Evolutionary conservation across 2,888 invertebrate genomes (phyloP).

Genomic region (Oscheius onirici): DNA sequence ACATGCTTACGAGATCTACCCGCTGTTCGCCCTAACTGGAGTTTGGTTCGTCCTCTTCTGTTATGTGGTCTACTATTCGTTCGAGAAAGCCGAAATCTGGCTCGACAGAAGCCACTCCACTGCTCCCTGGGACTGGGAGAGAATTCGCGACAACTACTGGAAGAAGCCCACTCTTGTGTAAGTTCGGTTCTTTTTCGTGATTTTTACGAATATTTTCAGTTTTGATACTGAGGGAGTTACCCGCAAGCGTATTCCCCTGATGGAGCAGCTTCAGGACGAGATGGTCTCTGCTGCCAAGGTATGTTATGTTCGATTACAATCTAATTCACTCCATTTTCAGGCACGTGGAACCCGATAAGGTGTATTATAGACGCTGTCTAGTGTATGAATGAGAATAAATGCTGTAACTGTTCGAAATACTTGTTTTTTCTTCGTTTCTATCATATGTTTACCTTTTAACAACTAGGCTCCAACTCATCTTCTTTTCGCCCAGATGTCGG

Average conservation of each 20-base stretch:
- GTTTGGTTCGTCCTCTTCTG: conserved; percentile 58
- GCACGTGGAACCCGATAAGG: conserved; percentile 52
- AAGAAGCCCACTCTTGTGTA: conserved; percentile 53
- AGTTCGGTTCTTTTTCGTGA: conserved; percentile 1
- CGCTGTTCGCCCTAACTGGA: conserved; percentile 55
- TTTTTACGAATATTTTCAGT: conserved; percentile 32
- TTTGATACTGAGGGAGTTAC: conserved; percentile 63
- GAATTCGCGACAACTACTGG: conserved; percentile 62
- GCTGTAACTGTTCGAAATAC: neutral
- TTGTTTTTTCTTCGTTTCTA: conserved; percentile 2
- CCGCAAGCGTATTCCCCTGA: conserved; percentile 62
- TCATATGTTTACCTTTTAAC: neutral
- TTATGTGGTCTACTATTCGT: conserved; percentile 49
- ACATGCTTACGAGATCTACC: conserved; percentile 67
- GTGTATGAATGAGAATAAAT: conserved; percentile 24
- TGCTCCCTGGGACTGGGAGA: conserved; percentile 67
- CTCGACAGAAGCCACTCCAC: conserved; percentile 59
- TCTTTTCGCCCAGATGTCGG: conserved; percentile 18
- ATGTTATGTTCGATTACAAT: no score
- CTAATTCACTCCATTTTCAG: neutral
- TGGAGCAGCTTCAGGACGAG: conserved; percentile 64
- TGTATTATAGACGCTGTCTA: conserved; percentile 16
- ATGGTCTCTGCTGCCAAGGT: conserved; percentile 59
- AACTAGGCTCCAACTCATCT: neutral
- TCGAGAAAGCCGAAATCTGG: conserved; percentile 64